Conservation (phyloP, 2,888 invertebrate genomes). For the Scrobipalpa costella region DNA sequence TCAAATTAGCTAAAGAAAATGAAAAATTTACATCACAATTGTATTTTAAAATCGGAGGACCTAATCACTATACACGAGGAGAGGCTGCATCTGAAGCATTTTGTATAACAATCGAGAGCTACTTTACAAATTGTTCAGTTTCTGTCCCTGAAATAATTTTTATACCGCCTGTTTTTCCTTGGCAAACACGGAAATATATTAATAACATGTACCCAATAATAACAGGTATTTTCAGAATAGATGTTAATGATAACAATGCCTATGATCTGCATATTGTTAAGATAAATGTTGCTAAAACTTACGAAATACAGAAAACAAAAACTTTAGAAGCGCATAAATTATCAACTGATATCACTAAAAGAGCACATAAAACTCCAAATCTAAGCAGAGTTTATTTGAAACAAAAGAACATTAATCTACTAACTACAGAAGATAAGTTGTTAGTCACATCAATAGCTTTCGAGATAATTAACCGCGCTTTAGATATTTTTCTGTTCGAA, state of each 20-base stretch:
- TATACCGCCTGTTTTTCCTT: conserved; percentile 58
- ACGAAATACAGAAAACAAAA: background rate
- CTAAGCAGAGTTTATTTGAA: background rate
- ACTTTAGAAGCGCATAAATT: background rate
- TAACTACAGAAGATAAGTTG: background rate
- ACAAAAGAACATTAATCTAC: background rate
- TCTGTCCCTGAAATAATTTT: conserved; percentile 48
- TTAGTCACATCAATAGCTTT: background rate
- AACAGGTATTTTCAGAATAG: conserved; percentile 36
- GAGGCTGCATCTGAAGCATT: conserved; percentile 46
- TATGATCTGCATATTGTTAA: conserved; percentile 41
- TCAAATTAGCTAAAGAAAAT: conserved; percentile 43
- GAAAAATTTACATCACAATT: conserved; percentile 49
- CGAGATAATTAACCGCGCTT: conserved; percentile 4
- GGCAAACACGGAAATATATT: conserved; percentile 43
- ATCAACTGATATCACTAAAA: background rate
- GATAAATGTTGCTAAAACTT: conserved; percentile 38
- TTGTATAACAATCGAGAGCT: conserved; percentile 50
- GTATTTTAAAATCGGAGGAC: conserved; percentile 55
- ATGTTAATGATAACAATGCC: conserved; percentile 35
- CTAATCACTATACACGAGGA: conserved; percentile 33
- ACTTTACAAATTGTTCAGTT: conserved; percentile 41
- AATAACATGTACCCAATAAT: conserved; percentile 34
- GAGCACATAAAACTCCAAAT: background rate
- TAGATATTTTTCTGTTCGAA: conserved; percentile 43